Conservation (phyloP, 1,140 invertebrate species). For the Diuraphis noxia region DNA sequence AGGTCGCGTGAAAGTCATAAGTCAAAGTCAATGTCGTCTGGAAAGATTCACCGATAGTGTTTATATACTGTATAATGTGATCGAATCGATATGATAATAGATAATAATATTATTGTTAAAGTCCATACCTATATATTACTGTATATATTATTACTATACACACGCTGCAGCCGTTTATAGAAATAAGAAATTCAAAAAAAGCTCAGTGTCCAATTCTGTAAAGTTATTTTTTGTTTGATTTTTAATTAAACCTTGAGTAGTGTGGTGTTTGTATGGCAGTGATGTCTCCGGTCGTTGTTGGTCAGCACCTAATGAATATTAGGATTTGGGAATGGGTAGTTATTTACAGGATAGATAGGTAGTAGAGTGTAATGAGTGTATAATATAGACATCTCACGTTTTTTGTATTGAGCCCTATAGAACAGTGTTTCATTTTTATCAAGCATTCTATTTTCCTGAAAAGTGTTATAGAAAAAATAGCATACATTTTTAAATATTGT, state of each 20-base stretch:
- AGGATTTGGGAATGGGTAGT: background rate
- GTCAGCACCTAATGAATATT: no score
- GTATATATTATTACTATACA: no score
- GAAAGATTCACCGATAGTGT: background rate
- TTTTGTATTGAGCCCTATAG: background rate
- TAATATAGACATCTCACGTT: background rate
- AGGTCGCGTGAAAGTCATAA: background rate
- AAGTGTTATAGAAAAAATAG: background rate
- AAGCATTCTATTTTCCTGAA: background rate
- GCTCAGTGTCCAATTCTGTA: no score
- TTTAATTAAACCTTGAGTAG: no score
- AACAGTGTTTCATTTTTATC: background rate
- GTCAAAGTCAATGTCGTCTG: background rate
- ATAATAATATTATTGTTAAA: background rate
- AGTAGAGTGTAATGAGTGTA: no score
- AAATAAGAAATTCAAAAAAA: no score
- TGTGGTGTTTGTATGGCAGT: no score
- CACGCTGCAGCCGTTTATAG: no score
- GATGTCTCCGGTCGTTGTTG: no score
- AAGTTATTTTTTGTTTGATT: no score
- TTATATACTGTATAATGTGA: background rate
- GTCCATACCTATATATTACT: no score
- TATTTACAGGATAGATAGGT: background rate
- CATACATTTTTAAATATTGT: no score
- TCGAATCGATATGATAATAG: background rate